These are phyloP conservation scores for Sphaerophoria taeniata DNA, from an alignment of 2,888 invertebrate genomes.

Conservation along the genomic window DNA sequence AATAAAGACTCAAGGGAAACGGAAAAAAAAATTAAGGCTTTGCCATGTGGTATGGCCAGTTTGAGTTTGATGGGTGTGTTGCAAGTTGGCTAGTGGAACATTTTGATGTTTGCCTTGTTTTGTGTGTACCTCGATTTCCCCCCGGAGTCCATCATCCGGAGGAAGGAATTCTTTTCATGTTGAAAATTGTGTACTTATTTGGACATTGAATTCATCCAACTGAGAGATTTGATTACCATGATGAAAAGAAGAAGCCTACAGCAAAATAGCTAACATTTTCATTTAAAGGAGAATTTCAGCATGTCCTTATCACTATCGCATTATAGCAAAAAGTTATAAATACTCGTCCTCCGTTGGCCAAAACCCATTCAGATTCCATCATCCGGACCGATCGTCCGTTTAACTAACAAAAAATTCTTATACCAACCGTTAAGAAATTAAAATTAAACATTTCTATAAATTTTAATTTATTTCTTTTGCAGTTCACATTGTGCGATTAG, in stretches of 20 bases:
- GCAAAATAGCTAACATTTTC: neutral
- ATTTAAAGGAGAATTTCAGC: neutral
- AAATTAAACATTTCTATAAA: too few species aligned
- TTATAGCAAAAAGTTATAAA: too few species aligned
- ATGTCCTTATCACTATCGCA: too few species aligned
- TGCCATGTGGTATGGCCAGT: neutral
- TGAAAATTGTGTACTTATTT: conserved; percentile 42
- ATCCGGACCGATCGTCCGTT: too few species aligned
- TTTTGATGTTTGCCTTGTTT: neutral
- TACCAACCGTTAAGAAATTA: too few species aligned
- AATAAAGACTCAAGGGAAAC: neutral
- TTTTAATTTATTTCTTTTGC: too few species aligned
- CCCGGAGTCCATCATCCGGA: neutral
- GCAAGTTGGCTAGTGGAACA: neutral
- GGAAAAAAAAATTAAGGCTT: conserved; percentile 31
- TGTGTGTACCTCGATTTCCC: conserved; percentile 6
- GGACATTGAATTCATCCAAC: conserved; percentile 55
- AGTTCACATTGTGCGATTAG: too few species aligned
- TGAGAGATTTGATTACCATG: conserved; percentile 66
- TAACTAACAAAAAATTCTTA: too few species aligned
- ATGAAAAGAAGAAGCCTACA: conserved; percentile 23
- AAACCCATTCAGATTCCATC: too few species aligned
- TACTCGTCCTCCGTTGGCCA: too few species aligned
- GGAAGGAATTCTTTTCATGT: conserved; percentile 28
- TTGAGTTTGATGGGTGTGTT: neutral